Conservation (phyloP, 2,797 vertebrate genomes). For the Antrozous pallidus region DNA sequence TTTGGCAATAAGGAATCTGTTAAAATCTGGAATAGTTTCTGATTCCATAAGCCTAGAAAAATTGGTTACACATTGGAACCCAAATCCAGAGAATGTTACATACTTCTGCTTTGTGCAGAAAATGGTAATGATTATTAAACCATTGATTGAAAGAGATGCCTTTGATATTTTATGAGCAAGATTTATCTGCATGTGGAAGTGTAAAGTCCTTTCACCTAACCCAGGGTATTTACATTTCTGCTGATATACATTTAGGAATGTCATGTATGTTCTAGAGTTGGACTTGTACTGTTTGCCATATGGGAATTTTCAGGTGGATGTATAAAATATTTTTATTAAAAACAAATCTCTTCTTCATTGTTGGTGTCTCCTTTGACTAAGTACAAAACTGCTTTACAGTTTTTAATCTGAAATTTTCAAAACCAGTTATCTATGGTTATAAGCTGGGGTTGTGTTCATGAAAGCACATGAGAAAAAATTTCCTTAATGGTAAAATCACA, state of each 20-base stretch:
- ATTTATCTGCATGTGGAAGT: conserved; percentile 1
- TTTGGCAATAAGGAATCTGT: neutral
- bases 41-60: conserved; percentile 22
- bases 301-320: conserved; percentile 11
- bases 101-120: neutral
- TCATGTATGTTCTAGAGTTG: neutral
- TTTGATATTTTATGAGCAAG: neutral
- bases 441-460: neutral
- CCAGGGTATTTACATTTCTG: neutral
- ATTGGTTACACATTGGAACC: neutral
- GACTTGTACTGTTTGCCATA: conserved; percentile 11
- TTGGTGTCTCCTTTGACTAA: neutral
- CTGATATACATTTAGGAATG: neutral
- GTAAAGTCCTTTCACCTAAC: neutral
- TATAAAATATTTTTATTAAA: conserved; percentile 52
- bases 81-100: neutral
- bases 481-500: neutral
- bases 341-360: conserved; percentile 1
- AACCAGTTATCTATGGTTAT: neutral
- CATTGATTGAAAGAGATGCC: conserved; percentile 9
- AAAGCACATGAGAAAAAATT: conserved; percentile 13
- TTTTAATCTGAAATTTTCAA: conserved; percentile 17
- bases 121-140: conserved; percentile 1
- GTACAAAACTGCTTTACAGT: neutral
- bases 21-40: conserved; percentile 33